Evolutionary conservation across 2,797 vertebrate genomes (phyloP).

Genomic region (Gymnodraco acuticeps): DNA sequence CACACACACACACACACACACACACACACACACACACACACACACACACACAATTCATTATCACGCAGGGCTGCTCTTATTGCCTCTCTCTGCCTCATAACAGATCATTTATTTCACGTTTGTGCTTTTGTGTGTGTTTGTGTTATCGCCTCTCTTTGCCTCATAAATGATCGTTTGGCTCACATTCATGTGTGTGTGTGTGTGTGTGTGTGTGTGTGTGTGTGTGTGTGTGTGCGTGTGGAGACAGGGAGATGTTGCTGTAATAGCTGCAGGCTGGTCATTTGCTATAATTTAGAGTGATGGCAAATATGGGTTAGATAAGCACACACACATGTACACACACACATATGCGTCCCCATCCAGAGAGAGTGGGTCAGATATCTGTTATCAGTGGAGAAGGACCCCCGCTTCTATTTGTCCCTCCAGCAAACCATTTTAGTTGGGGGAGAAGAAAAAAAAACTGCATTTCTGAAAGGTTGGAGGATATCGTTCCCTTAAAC

Average conservation of each 20-base stretch:
- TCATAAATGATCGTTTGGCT: constrained; percentile 73
- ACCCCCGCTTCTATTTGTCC: constrained; percentile 76
- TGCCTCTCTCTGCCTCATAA: constrained; percentile 77
- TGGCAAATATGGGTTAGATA: constrained; percentile 77
- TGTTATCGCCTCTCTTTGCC: constrained; percentile 73
- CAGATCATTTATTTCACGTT: constrained; percentile 80
- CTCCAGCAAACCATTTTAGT: constrained; percentile 77
- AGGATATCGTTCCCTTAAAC: constrained; percentile 65
- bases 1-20: constrained; percentile 11
- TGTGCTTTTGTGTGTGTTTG: constrained; percentile 70
- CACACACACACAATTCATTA: constrained; percentile 79
- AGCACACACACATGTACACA: constrained; percentile 41
- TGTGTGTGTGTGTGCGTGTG: constrained; percentile 41
- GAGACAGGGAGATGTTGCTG: constrained; percentile 66
- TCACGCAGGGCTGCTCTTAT: constrained; percentile 77
- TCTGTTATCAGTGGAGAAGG: constrained; percentile 75
- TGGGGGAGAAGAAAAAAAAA: constrained; percentile 13
- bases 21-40: not conserved
- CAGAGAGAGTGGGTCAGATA: constrained; percentile 75
- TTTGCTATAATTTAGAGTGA: constrained; percentile 83
- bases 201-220: constrained; percentile 5
- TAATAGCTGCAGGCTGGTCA: constrained; percentile 83
- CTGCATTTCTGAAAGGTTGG: constrained; percentile 60
- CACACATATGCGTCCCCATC: constrained; percentile 34
- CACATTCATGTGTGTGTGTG: not conserved